Conservation (phyloP, 2,888 invertebrate genomes). For the Cerastoderma edule region DNA sequence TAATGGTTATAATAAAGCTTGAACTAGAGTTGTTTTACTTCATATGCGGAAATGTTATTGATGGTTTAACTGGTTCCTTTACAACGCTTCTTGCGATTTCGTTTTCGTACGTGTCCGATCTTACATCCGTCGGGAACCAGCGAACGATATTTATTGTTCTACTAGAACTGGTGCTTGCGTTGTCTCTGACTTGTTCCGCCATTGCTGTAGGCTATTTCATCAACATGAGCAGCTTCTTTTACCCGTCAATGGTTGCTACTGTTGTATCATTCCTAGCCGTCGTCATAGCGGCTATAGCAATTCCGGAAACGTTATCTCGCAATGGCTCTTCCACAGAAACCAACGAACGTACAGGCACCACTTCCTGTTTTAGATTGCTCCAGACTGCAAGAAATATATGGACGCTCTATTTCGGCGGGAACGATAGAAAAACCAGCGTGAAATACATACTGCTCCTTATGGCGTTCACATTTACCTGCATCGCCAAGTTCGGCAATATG, state of each 20-base stretch:
- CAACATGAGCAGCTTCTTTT: constrained; percentile 35
- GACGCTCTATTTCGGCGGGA: constrained; percentile 6
- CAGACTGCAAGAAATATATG: neutral
- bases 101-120: constrained; percentile 50
- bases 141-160: constrained; percentile 48
- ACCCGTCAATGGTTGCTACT: constrained; percentile 26
- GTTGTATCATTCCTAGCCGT: constrained; percentile 11
- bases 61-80: constrained; percentile 44
- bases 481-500: constrained; percentile 41
- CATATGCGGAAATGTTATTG: constrained; percentile 32
- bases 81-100: constrained; percentile 35
- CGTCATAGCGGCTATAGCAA: constrained; percentile 20
- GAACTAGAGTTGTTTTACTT: constrained; percentile 34
- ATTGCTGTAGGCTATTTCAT: constrained; percentile 48
- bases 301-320: constrained; percentile 43
- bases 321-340: neutral
- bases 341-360: too few relatives aligned
- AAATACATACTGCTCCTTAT: constrained; percentile 48
- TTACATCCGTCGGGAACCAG: constrained; percentile 37
- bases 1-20: constrained; percentile 27
- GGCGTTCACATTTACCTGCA: constrained; percentile 43
- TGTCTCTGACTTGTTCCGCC: constrained; percentile 32
- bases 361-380: neutral
- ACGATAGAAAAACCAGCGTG: neutral
- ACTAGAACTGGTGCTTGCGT: constrained; percentile 38